Evolutionary conservation across 2,797 vertebrate species (phyloP).

Genomic region (Helostoma temminkii): DNA sequence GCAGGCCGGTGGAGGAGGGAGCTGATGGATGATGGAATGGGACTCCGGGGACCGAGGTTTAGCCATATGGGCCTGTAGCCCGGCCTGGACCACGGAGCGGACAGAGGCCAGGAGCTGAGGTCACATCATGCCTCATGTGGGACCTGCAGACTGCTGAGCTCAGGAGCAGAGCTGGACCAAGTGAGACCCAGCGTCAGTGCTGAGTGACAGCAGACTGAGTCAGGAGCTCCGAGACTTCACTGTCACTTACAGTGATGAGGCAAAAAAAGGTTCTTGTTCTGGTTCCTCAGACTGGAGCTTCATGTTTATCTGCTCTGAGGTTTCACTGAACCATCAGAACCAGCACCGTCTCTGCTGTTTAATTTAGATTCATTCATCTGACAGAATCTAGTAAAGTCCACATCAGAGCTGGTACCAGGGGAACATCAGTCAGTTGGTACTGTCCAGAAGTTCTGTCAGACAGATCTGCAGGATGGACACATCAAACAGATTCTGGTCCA

Average conservation of each 20-base stretch:
- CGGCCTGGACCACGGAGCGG: neutral
- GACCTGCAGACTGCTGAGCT: conserved; percentile 48
- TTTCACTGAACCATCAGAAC: too few species aligned
- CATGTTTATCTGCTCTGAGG: too few species aligned
- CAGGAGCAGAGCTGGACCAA: conserved; percentile 16
- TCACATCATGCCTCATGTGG: conserved; percentile 47
- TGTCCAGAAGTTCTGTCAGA: too few species aligned
- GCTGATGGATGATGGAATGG: conserved; percentile 25
- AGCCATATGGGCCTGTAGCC: conserved; percentile 38
- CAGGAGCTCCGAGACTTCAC: conserved; percentile 14
- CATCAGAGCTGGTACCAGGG: too few species aligned
- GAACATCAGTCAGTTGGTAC: too few species aligned
- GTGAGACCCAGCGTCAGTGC: conserved; percentile 27
- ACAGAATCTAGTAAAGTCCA: too few species aligned
- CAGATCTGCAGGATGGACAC: neutral
- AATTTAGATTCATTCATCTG: too few species aligned
- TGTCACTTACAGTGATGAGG: too few species aligned
- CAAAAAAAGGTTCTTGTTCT: too few species aligned
- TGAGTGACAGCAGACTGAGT: conserved; percentile 47
- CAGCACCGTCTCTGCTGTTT: too few species aligned
- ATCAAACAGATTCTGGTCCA: too few species aligned
- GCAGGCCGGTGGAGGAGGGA: conserved; percentile 34
- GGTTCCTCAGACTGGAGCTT: too few species aligned
- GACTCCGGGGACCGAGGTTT: conserved; percentile 37
- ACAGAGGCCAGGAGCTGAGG: conserved; percentile 16